phyloP scores from a whole-genome alignment of 1,140 invertebrate species.

The Drosophila subpulchrella region DNA sequence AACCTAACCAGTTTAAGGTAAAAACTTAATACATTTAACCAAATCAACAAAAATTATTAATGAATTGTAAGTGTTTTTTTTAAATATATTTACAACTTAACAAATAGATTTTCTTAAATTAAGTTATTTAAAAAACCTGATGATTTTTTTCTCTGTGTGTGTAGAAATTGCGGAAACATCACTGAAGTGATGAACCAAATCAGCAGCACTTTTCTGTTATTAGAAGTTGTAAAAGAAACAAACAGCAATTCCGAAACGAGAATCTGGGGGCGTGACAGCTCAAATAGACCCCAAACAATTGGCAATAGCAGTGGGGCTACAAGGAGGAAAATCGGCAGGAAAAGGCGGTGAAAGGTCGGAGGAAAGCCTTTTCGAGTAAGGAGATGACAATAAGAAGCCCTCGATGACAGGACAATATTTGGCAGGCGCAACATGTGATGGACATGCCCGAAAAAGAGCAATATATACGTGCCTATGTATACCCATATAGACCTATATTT shows the following conservation, averaged over 20 bases:
- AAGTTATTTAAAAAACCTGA: background rate
- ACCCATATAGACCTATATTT: constrained; percentile 10
- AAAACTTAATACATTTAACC: background rate
- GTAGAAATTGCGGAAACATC: constrained; percentile 58
- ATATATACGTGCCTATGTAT: background rate
- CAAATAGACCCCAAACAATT: constrained; percentile 27
- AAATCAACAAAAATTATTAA: background rate
- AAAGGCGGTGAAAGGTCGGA: background rate
- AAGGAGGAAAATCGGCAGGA: background rate
- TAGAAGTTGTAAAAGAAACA: constrained; percentile 70
- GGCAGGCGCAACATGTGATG: constrained; percentile 64
- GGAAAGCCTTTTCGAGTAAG: background rate
- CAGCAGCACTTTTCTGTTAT: constrained; percentile 79
- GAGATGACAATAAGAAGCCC: constrained; percentile 23
- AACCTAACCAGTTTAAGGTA: constrained; percentile 2
- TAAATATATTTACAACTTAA: too few species aligned
- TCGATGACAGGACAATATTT: constrained; percentile 62
- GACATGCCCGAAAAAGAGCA: constrained; percentile 4
- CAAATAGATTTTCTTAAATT: background rate
- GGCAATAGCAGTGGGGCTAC: constrained; percentile 5
- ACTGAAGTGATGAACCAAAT: constrained; percentile 77
- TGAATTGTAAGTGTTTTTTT: background rate
- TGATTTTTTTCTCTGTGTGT: background rate
- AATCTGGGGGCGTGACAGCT: constrained; percentile 31
- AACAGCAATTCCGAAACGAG: background rate